phyloP scores from a whole-genome alignment of 2,888 invertebrate genomes.

The Stenchaetothrips biformis region DNA sequence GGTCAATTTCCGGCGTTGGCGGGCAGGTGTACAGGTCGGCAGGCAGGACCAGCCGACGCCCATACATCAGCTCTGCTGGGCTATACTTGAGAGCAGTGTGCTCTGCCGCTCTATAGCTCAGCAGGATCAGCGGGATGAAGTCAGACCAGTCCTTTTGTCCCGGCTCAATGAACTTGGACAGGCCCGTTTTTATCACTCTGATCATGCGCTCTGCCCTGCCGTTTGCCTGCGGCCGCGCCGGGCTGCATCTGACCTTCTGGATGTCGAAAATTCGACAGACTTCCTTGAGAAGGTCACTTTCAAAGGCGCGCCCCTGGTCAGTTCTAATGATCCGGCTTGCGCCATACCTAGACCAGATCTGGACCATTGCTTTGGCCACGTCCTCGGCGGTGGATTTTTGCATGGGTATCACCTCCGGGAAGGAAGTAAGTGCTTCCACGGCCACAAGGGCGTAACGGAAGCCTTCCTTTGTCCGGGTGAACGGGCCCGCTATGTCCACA shows the following conservation, averaged over 20 bases:
- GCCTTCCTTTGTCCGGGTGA: too few relatives aligned
- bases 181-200: neutral
- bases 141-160: neutral
- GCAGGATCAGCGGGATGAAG: neutral
- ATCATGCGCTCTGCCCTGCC: neutral
- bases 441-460: too few relatives aligned
- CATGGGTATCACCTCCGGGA: too few relatives aligned
- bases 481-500: too few relatives aligned
- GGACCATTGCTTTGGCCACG: too few relatives aligned
- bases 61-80: neutral
- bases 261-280: neutral
- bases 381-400: too few relatives aligned
- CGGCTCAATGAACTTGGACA: neutral
- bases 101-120: neutral
- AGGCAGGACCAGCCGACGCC: neutral
- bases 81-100: neutral
- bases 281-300: neutral
- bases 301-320: neutral
- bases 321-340: too few relatives aligned
- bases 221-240: neutral
- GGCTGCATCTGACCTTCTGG: neutral
- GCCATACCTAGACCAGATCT: too few relatives aligned
- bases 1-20: neutral
- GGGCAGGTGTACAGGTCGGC: neutral
- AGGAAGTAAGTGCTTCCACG: too few relatives aligned